phyloP scores from a whole-genome alignment of 2,797 vertebrate species.

The Leptatherina wallacei region DNA sequence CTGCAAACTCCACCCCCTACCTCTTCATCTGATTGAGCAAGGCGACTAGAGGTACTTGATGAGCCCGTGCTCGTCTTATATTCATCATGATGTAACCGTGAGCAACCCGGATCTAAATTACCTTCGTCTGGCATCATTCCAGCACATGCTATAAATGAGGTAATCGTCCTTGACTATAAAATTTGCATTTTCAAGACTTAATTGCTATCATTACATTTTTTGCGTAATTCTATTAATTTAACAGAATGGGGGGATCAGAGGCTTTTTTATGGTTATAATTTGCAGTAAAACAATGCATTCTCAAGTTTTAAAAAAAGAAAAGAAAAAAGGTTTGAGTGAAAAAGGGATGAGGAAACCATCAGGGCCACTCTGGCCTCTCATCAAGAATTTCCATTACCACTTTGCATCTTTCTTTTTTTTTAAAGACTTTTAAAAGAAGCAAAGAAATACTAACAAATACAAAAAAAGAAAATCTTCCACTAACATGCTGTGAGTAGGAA shows the following conservation, averaged over 20 bases:
- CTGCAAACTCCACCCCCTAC: conserved; percentile 48
- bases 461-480: conserved; percentile 29
- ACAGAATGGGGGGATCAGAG: conserved; percentile 97
- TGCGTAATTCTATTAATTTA: conserved; percentile 99
- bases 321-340: conserved; percentile 77
- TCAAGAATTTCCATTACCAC: conserved; percentile 64
- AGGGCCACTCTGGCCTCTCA: conserved; percentile 70
- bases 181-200: conserved; percentile 99
- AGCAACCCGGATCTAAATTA: conserved; percentile 98
- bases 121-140: conserved; percentile 99
- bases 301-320: conserved; percentile 75
- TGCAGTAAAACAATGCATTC: conserved; percentile 98
- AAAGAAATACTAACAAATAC: conserved; percentile 22
- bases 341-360: conserved; percentile 70
- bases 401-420: conserved; percentile 22
- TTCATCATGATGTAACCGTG: conserved; percentile 99
- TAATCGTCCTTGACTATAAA: conserved; percentile 99
- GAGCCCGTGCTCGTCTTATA: conserved; percentile 89
- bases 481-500: conserved; percentile 42
- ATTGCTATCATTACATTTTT: conserved; percentile 99
- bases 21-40: conserved; percentile 75
- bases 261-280: conserved; percentile 98
- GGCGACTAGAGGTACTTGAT: conserved; percentile 81
- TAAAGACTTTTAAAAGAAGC: not conserved
- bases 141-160: conserved; percentile 99